phyloP scores from a whole-genome alignment of 2,113 vertebrate genomes.

The Leiothrix lutea region DNA sequence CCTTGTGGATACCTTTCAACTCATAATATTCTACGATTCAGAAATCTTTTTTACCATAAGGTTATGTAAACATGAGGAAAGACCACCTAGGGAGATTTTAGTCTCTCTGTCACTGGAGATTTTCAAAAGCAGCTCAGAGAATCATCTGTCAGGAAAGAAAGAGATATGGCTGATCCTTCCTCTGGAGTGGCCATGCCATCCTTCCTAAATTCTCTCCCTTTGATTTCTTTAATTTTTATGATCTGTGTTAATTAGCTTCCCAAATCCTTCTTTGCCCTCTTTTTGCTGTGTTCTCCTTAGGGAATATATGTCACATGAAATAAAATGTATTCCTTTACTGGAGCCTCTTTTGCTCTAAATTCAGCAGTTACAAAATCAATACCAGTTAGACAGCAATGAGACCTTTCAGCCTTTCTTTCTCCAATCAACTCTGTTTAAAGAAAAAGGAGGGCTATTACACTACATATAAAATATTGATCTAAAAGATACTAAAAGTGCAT shows the following conservation, averaged over 20 bases:
- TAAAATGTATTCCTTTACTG: constrained; percentile 14
- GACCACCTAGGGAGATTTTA: not conserved
- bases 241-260: not conserved
- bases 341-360: constrained; percentile 10
- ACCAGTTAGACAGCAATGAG: constrained; percentile 40
- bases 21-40: not conserved
- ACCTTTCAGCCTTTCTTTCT: not conserved
- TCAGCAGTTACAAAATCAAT: constrained; percentile 57
- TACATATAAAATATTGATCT: constrained; percentile 49
- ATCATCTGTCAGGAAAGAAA: not conserved
- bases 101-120: not conserved
- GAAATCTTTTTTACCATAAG: not conserved
- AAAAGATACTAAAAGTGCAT: not conserved
- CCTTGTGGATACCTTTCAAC: not conserved
- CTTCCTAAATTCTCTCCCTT: not conserved
- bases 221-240: not conserved
- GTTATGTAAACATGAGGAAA: not conserved
- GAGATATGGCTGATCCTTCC: not conserved
- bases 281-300: not conserved
- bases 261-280: not conserved
- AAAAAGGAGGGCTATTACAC: constrained; percentile 6
- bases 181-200: not conserved
- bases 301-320: not conserved
- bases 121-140: not conserved
- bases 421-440: not conserved